Conservation (phyloP, 2,888 invertebrate genomes). For the Digitonthophagus gazella region DNA sequence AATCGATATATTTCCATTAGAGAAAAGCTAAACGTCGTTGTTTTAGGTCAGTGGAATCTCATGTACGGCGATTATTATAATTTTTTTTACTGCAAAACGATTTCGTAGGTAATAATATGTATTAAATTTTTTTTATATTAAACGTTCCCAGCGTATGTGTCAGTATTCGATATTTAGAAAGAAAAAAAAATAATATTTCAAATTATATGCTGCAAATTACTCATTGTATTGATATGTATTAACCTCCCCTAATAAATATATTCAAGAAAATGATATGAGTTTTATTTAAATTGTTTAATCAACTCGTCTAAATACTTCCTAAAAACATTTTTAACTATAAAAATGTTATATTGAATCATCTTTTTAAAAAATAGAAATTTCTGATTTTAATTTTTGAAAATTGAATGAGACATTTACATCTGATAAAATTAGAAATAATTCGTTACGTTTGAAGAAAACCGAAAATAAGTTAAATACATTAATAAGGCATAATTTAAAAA, state of each 20-base stretch:
- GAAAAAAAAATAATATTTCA: not conserved
- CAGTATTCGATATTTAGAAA: not conserved
- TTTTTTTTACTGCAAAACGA: not conserved
- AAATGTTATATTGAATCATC: too few relatives aligned
- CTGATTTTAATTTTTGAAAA: too few relatives aligned
- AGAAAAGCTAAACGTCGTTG: conserved; percentile 29
- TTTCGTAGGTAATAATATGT: not conserved
- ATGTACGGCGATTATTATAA: conserved; percentile 11
- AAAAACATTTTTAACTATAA: too few relatives aligned
- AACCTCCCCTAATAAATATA: not conserved
- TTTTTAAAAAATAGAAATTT: too few relatives aligned
- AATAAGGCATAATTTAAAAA: too few relatives aligned
- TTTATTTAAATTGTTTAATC: too few relatives aligned
- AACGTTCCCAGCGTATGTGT: not conserved
- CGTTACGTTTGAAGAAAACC: too few relatives aligned
- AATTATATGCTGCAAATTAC: too few relatives aligned
- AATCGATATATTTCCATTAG: conserved; percentile 11
- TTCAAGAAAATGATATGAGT: not conserved
- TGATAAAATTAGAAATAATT: too few relatives aligned
- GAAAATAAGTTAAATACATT: too few relatives aligned
- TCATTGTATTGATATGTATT: not conserved
- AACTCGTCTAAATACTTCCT: too few relatives aligned
- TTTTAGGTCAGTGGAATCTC: conserved; percentile 27
- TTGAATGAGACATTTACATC: too few relatives aligned
- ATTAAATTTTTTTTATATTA: not conserved